Conservation (phyloP, 2,797 vertebrate genomes). For the Galagoides demidoff region DNA sequence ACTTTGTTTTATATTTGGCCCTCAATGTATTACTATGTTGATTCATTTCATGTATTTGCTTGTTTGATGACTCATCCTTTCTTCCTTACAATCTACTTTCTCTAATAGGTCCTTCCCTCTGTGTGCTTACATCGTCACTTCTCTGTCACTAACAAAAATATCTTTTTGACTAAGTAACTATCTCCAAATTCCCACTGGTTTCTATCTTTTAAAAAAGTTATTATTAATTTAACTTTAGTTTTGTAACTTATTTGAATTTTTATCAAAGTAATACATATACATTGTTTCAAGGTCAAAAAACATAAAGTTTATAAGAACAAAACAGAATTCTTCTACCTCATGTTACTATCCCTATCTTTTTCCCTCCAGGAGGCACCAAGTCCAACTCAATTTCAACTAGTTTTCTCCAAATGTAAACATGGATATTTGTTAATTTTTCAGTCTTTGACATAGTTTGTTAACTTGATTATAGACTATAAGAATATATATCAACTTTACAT, state of each 20-base stretch:
- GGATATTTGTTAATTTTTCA: neutral
- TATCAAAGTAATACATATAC: neutral
- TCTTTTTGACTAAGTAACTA: neutral
- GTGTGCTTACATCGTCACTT: neutral
- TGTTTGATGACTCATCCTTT: neutral
- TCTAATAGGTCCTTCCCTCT: neutral
- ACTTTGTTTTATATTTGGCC: neutral
- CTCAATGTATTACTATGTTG: neutral
- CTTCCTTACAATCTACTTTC: neutral
- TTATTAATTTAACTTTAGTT: neutral
- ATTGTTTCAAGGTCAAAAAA: neutral
- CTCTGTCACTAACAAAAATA: neutral
- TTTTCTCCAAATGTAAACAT: neutral
- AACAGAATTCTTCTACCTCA: neutral
- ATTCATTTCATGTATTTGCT: neutral
- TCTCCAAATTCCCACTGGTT: neutral
- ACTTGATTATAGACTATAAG: neutral
- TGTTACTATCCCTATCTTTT: neutral
- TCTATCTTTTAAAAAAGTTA: neutral
- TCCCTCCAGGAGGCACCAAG: neutral
- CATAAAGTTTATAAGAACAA: neutral
- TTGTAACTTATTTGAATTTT: neutral
- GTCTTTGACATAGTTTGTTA: neutral
- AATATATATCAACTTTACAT: neutral
- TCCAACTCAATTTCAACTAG: neutral